phyloP scores from a whole-genome alignment of 2,888 invertebrate genomes.

The Pteria penguin region DNA sequence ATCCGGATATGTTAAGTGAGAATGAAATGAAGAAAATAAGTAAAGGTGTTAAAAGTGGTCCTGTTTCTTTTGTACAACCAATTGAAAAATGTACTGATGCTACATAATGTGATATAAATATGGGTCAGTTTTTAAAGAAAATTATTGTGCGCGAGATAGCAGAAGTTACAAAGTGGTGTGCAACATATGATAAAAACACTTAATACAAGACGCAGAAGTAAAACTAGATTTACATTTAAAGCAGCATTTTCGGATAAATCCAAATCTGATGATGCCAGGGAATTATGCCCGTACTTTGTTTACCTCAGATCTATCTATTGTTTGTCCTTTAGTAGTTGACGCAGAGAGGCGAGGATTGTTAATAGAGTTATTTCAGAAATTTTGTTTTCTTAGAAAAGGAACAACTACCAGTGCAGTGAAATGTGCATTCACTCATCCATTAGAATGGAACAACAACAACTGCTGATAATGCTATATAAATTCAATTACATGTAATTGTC shows the following conservation, averaged over 20 bases:
- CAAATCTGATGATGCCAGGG: slow-evolving; percentile 19
- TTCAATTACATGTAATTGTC: too few species aligned
- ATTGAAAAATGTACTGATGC: slow-evolving; percentile 14
- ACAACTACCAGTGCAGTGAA: too few species aligned
- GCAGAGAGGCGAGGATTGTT: neutral
- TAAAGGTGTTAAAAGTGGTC: neutral
- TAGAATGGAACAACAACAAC: too few species aligned
- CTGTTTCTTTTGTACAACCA: neutral
- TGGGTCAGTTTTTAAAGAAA: slow-evolving; percentile 14
- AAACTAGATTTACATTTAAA: neutral
- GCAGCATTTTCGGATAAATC: slow-evolving; percentile 10
- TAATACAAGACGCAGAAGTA: slow-evolving; percentile 1
- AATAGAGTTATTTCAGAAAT: neutral
- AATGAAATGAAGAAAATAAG: slow-evolving; percentile 9
- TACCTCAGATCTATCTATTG: neutral
- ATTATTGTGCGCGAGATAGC: slow-evolving; percentile 16
- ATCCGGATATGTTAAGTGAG: slow-evolving; percentile 11
- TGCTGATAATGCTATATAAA: too few species aligned
- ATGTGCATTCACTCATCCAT: too few species aligned
- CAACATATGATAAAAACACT: neutral
- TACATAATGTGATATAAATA: neutral
- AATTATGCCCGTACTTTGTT: slow-evolving; percentile 22
- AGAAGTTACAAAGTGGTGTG: slow-evolving; percentile 10
- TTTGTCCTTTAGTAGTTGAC: neutral
- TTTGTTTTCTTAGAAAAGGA: slow-evolving; percentile 3